These are phyloP conservation scores for Lepidostoma basale DNA, from an alignment of 1,140 invertebrate species.

Conservation along the genomic window DNA sequence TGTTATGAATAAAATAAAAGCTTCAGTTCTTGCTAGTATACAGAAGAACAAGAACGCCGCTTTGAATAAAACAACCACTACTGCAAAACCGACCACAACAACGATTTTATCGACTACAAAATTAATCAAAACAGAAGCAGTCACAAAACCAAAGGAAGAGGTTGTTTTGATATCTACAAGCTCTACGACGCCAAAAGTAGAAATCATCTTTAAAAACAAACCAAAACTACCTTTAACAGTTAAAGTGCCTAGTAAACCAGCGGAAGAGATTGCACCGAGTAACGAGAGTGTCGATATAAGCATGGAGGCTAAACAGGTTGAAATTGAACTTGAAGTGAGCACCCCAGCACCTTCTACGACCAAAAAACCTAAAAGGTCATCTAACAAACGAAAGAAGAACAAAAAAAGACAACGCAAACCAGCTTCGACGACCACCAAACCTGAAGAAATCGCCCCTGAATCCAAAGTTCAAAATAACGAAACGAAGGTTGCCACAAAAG, in stretches of 20 bases:
- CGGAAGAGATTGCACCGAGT: conserved; percentile 56
- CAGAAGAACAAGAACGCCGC: conserved; percentile 58
- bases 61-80: conserved; percentile 46
- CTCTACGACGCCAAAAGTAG: conserved; percentile 32
- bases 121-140: neutral
- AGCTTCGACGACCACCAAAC: conserved; percentile 51
- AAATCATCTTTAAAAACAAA: conserved; percentile 1
- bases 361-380: conserved; percentile 58
- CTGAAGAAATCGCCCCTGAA: conserved; percentile 60
- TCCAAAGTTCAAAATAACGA: conserved; percentile 58
- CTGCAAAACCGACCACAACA: conserved; percentile 46
- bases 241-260: neutral
- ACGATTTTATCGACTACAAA: neutral
- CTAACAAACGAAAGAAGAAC: conserved; percentile 56
- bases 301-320: conserved; percentile 48
- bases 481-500: conserved; percentile 58
- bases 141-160: too few species aligned
- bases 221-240: neutral
- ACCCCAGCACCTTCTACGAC: conserved; percentile 56
- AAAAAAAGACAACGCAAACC: conserved; percentile 58
- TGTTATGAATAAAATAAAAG: conserved; percentile 59
- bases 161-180: too few species aligned
- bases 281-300: conserved; percentile 60
- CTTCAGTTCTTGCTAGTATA: conserved; percentile 58
- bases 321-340: conserved; percentile 62